A percentile compares a stretch with the other conserved stretches of the same genome.
Evolutionary conservation across 2,113 vertebrate genomes (phyloP).

Genomic region (Phycodurus eques): DNA sequence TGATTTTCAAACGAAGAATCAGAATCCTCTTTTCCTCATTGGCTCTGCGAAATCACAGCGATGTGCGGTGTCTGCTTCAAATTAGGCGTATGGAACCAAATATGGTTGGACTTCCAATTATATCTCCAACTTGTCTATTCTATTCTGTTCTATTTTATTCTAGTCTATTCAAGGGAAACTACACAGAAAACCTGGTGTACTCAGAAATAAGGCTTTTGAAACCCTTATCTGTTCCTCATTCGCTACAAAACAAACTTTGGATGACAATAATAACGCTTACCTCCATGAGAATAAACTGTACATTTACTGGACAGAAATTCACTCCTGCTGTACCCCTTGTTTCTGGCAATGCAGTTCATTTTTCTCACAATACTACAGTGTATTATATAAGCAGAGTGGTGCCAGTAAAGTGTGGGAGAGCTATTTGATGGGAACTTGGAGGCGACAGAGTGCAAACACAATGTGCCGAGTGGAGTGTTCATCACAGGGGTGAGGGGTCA

Average conservation of each 20-base stretch:
- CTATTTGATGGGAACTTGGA: constrained; percentile 2
- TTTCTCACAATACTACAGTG: not conserved
- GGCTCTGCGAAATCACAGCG: too few species aligned
- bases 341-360: not conserved
- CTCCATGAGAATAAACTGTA: not conserved
- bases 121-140: not conserved
- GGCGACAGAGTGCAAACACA: constrained; percentile 3
- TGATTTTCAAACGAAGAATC: too few species aligned
- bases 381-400: not conserved
- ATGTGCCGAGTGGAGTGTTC: not conserved
- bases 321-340: not conserved
- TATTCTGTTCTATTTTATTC: not conserved
- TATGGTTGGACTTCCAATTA: too few species aligned
- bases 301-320: not conserved
- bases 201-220: not conserved
- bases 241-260: not conserved
- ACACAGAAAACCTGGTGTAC: not conserved
- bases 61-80: too few species aligned
- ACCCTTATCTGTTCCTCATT: not conserved
- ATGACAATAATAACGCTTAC: not conserved
- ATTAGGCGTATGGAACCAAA: too few species aligned
- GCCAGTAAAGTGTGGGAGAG: constrained; percentile 7
- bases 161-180: not conserved
- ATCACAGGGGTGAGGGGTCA: constrained; percentile 20
- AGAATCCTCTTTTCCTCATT: too few species aligned